Conservation (phyloP, 2,888 invertebrate species). For the Erynnis tages region DNA sequence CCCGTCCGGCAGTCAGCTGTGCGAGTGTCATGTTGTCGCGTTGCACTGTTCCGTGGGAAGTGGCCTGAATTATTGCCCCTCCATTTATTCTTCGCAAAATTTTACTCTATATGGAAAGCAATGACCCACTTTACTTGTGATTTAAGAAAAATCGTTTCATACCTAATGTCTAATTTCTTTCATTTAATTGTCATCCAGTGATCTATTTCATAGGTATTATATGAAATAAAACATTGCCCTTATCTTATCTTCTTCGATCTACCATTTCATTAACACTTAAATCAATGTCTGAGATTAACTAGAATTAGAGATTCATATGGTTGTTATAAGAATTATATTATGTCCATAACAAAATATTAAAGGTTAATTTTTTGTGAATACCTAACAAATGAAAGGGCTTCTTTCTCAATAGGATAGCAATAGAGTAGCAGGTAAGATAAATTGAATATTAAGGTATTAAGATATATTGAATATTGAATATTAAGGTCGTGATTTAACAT, state of each 20-base stretch:
- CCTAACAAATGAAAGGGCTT: background rate
- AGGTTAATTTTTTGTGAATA: too few relatives aligned
- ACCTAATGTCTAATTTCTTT: too few relatives aligned
- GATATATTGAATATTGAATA: background rate
- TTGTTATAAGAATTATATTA: too few relatives aligned
- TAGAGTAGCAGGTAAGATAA: background rate
- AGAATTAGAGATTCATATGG: conserved; percentile 6
- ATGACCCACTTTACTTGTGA: conserved; percentile 36
- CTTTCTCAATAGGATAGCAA: background rate
- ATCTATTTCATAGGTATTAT: too few relatives aligned
- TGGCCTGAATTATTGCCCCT: conserved; percentile 66
- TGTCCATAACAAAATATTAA: too few relatives aligned
- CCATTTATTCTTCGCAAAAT: conserved; percentile 49
- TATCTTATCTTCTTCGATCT: conserved; percentile 26
- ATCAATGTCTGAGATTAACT: conserved; percentile 20
- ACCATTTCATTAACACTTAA: conserved; percentile 18
- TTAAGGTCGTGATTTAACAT: too few relatives aligned
- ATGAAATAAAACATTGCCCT: conserved; percentile 5
- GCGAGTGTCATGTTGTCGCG: conserved; percentile 68
- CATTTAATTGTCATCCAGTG: too few relatives aligned
- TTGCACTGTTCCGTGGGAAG: conserved; percentile 63
- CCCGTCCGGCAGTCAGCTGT: conserved; percentile 76
- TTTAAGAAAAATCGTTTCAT: too few relatives aligned
- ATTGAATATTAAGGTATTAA: background rate
- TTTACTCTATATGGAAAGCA: conserved; percentile 36